These are phyloP conservation scores for Brassicogethes aeneus DNA, from an alignment of 2,888 invertebrate genomes.

Conservation along the genomic window DNA sequence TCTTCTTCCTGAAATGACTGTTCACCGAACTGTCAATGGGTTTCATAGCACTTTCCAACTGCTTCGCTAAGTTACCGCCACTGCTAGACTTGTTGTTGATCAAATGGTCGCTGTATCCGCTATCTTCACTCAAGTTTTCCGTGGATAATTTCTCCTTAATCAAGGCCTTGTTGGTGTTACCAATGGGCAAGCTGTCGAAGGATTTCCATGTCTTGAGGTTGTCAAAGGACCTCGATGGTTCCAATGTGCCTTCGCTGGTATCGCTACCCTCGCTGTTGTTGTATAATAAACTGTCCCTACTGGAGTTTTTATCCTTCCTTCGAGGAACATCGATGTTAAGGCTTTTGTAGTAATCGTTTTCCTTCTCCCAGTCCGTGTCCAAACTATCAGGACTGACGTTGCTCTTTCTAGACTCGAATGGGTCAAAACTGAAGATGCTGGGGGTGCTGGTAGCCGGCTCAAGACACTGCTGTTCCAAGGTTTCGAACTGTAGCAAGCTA, in stretches of 20 bases:
- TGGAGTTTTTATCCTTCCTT: slow-evolving; percentile 15
- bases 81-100: slow-evolving; percentile 26
- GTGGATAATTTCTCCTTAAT: slow-evolving; percentile 49
- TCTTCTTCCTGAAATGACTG: slow-evolving; percentile 18
- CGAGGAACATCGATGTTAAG: slow-evolving; percentile 29
- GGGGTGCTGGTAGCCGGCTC: slow-evolving; percentile 40
- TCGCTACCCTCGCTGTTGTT: slow-evolving; percentile 41
- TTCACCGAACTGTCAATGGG: slow-evolving; percentile 10
- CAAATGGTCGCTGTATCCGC: slow-evolving; percentile 60
- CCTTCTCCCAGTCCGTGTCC: slow-evolving; percentile 29
- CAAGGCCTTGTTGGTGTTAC: slow-evolving; percentile 16
- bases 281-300: slow-evolving; percentile 26
- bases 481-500: slow-evolving; percentile 77
- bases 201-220: slow-evolving; percentile 40
- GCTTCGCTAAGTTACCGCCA: slow-evolving; percentile 21
- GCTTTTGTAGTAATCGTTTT: slow-evolving; percentile 33
- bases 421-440: slow-evolving; percentile 45
- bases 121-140: slow-evolving; percentile 74
- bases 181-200: slow-evolving; percentile 34
- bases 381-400: slow-evolving; percentile 43
- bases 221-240: slow-evolving; percentile 34
- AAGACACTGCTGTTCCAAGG: slow-evolving; percentile 63
- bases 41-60: slow-evolving; percentile 14
- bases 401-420: slow-evolving; percentile 43
- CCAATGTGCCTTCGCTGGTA: slow-evolving; percentile 32